Evolutionary conservation across 2,888 invertebrate species (phyloP), one percentile per base, ranked within the genome.

Genomic region (Blomia tropicalis): DNA sequence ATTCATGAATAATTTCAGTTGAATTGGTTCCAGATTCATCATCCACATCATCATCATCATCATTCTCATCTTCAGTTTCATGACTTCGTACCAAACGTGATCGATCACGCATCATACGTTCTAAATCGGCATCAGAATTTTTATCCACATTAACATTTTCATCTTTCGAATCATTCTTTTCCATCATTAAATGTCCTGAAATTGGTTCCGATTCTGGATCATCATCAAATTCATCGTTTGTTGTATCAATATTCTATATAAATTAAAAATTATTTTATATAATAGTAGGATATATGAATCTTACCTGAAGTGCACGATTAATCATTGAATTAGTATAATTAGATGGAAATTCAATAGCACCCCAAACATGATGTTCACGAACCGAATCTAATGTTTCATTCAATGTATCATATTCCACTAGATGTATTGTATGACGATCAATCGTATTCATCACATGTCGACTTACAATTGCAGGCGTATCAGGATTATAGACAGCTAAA

Each of bases 291-390:
- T 25, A 19, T 2, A 47, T 11, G 36, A 36, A n/a, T 29, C 56
- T 27, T 14, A 56, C 56, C 36, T 56, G 29, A 27, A 56, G 29
- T 23, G 56, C 56, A 3, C 29, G 56, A 36, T 56, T 56, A 22
- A 56, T 27, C 29, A 56, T 56, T 1, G 56, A 56, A 36, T 56
- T 56, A 2, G 56, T 56, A 25, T 56, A 56, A 56, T 56, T 56
- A 4, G 56, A 14, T 22, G 56, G 56, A 36, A 56, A 56, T 25
- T 56, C 56, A n/a, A 56, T 27, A 11, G 36, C 56, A 31, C n/a
- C 56, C 56, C 56, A 56, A n/a, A 30, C 56, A 2, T 22, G 31
- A 19, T 29, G 29, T n/a, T 32, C n/a, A 3, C 56, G 29, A 14
- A 56, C 56, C 29, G 29, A 14, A n/a, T 29, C 11, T n/a, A 56